Percentiles rank a stretch among this genome's conserved stretches.
Conservation (phyloP, 2,888 invertebrate species). For the Barypeithes pellucidus region DNA sequence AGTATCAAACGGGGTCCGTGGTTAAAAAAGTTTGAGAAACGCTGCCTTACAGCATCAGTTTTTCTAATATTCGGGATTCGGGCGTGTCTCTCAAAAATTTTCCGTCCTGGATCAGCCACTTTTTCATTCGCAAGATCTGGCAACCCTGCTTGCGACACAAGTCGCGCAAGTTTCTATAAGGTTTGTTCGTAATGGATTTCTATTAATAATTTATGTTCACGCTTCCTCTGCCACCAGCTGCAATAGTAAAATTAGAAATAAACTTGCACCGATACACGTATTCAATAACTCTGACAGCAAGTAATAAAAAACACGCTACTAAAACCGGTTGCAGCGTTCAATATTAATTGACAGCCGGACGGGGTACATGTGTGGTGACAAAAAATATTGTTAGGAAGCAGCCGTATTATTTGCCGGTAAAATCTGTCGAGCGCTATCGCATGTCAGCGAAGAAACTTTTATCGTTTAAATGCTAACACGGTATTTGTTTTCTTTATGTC, state of each 20-base stretch:
- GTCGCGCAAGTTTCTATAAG: too few relatives aligned
- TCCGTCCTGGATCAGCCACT: too few relatives aligned
- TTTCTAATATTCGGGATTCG: too few relatives aligned
- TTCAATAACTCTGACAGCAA: neutral
- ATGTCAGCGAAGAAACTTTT: slow-evolving; percentile 2
- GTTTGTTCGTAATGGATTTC: too few relatives aligned
- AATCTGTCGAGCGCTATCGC: neutral
- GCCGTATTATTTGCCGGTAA: neutral
- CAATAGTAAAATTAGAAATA: neutral
- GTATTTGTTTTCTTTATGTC: neutral
- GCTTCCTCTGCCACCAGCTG: neutral
- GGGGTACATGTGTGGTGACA: neutral
- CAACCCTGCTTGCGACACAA: too few relatives aligned
- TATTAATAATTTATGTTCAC: too few relatives aligned
- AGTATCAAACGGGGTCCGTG: too few relatives aligned
- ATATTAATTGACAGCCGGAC: slow-evolving; percentile 10
- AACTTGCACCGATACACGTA: neutral
- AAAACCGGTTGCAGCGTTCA: slow-evolving; percentile 9
- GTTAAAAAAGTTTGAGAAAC: too few relatives aligned
- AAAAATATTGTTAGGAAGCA: neutral
- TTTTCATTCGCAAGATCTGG: too few relatives aligned
- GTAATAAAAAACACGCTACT: slow-evolving; percentile 1
- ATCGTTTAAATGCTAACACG: neutral
- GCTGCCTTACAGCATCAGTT: too few relatives aligned
- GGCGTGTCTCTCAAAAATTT: too few relatives aligned